phyloP scores from a whole-genome alignment of 2,113 vertebrate species.

The Blennius ocellaris region DNA sequence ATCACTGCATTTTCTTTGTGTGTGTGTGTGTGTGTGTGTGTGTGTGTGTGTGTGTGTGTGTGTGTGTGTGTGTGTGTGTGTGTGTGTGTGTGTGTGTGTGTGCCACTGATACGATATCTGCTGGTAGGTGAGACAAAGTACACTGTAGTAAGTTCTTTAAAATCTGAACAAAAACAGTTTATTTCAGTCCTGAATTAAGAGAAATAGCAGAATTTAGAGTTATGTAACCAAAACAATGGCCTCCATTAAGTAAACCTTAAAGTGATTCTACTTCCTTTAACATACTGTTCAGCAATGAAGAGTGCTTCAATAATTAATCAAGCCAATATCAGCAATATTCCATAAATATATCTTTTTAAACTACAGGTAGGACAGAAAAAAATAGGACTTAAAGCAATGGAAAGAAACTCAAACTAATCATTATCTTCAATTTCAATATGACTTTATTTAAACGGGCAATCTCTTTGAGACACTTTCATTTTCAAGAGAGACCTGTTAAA shows the following conservation, averaged over 20 bases:
- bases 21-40: too few relatives aligned
- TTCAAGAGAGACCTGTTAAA: too few relatives aligned
- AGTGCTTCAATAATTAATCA: not conserved
- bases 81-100: too few relatives aligned
- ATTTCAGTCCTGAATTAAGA: slow-evolving; percentile 2
- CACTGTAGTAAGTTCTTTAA: slow-evolving; percentile 24
- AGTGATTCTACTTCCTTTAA: not conserved
- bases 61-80: too few relatives aligned
- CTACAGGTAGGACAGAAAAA: not conserved
- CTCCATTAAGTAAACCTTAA: not conserved
- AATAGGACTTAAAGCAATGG: too few relatives aligned
- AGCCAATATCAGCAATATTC: not conserved
- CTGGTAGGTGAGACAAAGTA: slow-evolving; percentile 38
- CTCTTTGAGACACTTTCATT: too few relatives aligned
- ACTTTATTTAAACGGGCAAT: too few relatives aligned
- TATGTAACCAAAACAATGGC: not conserved
- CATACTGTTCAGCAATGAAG: not conserved
- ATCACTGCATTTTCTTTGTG: slow-evolving; percentile 24
- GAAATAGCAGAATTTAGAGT: not conserved
- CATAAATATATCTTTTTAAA: not conserved
- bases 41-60: too few relatives aligned
- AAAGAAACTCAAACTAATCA: too few relatives aligned
- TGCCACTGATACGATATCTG: slow-evolving; percentile 49
- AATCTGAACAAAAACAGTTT: slow-evolving; percentile 5
- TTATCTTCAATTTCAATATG: too few relatives aligned